These are phyloP conservation scores for Macaria notata DNA, from an alignment of 2,888 invertebrate species.

Conservation along the genomic window DNA sequence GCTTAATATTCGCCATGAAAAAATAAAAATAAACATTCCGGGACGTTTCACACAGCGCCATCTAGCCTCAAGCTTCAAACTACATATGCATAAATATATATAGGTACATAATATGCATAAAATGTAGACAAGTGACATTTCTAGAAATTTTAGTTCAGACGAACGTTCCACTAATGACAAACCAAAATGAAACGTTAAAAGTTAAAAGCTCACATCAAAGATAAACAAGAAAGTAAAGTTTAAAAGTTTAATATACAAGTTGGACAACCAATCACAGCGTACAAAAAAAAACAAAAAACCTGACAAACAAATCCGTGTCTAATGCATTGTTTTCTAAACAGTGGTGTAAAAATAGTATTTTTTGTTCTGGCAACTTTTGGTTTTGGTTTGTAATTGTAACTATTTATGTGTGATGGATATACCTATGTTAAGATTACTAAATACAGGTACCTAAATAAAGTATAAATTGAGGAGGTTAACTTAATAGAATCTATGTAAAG, in stretches of 20 bases:
- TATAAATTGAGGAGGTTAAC: too few species aligned
- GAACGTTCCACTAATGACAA: conserved; percentile 5
- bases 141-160: too few species aligned
- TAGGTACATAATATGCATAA: too few species aligned
- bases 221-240: conserved; percentile 30
- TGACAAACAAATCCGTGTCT: conserved; percentile 52
- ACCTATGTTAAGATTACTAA: too few species aligned
- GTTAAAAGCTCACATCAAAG: conserved; percentile 24
- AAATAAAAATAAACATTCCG: too few species aligned
- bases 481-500: too few species aligned
- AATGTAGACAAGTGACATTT: too few species aligned
- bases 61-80: too few species aligned
- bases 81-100: too few species aligned
- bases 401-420: conserved; percentile 52
- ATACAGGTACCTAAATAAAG: too few species aligned
- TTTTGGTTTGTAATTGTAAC: conserved; percentile 52
- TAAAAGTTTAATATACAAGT: conserved; percentile 29
- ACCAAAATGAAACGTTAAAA: conserved; percentile 10
- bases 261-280: conserved; percentile 35
- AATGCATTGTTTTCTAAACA: conserved; percentile 76
- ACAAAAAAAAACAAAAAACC: conserved; percentile 46
- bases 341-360: conserved; percentile 44
- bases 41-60: too few species aligned
- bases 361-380: conserved; percentile 36
- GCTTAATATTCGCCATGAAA: too few species aligned